phyloP scores from a whole-genome alignment of 2,113 vertebrate genomes.

The Antennarius striatus region DNA sequence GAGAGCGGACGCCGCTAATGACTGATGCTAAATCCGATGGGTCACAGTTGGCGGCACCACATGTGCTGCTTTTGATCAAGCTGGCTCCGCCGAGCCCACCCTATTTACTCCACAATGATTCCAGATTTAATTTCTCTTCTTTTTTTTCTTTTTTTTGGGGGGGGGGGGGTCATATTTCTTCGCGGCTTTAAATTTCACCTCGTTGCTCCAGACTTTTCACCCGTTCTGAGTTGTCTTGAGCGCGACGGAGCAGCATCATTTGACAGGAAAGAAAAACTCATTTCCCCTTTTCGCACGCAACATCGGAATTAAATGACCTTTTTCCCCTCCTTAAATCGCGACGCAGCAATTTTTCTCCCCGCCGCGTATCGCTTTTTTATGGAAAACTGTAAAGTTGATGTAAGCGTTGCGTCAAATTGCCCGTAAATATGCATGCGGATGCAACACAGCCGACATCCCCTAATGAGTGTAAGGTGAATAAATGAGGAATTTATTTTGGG shows the following conservation, averaged over 20 bases:
- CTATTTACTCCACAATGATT: conserved; percentile 28
- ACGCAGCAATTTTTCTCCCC: conserved; percentile 42
- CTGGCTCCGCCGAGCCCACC: conserved; percentile 2
- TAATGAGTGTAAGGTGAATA: conserved; percentile 8
- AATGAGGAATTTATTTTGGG: conserved; percentile 24
- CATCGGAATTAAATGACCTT: conserved; percentile 58
- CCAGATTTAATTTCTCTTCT: no score
- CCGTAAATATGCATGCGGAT: conserved; percentile 37
- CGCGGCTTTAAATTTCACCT: conserved; percentile 1
- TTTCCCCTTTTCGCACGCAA: conserved; percentile 51
- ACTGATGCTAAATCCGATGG: conserved; percentile 56
- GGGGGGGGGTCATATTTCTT: neutral
- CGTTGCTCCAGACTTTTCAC: conserved; percentile 14
- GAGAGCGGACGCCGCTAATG: conserved; percentile 61
- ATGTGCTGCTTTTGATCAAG: conserved; percentile 54
- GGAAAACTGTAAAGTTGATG: conserved; percentile 51
- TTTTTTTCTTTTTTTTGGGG: no score
- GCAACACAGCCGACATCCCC: conserved; percentile 2
- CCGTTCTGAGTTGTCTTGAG: conserved; percentile 30
- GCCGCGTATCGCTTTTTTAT: conserved; percentile 34
- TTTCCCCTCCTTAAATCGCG: conserved; percentile 27
- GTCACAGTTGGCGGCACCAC: conserved; percentile 58
- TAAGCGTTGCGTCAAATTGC: conserved; percentile 57
- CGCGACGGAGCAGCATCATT: conserved; percentile 19
- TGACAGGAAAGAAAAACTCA: conserved; percentile 62